Evolutionary conservation across 2,113 vertebrate species (phyloP).

Genomic region (Sylvietta virens): DNA sequence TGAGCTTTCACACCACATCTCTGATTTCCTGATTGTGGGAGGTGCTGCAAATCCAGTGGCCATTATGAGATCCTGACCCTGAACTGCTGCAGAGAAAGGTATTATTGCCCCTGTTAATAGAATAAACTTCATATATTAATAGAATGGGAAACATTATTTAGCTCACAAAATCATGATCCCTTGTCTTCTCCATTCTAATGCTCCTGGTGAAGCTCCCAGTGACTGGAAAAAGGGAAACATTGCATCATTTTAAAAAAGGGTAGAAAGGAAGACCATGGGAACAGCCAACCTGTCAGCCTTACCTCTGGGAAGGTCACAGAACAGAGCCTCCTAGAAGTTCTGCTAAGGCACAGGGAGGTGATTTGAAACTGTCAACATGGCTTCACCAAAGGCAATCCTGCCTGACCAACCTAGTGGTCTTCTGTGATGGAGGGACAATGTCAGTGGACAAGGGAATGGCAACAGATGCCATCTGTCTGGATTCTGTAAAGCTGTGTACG

Average conservation of each 20-base stretch:
- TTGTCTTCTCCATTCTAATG: background rate
- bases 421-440: background rate
- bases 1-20: background rate
- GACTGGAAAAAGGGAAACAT: background rate
- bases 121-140: background rate
- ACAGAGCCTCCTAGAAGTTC: background rate
- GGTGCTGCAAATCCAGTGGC: background rate
- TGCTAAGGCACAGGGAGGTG: background rate
- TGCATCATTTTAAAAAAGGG: background rate
- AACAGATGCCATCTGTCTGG: background rate
- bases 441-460: background rate
- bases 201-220: background rate
- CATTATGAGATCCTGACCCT: background rate
- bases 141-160: background rate
- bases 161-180: background rate
- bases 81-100: background rate
- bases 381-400: background rate
- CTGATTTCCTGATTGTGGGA: background rate
- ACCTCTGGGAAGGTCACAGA: background rate
- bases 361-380: background rate
- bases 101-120: background rate
- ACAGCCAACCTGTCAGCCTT: background rate
- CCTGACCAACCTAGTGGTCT: background rate
- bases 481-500: background rate
- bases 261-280: background rate